Percentiles rank a stretch among this genome's conserved stretches.
Conservation (phyloP, 2,797 vertebrate species). For the Gadopsis bispinosus region DNA sequence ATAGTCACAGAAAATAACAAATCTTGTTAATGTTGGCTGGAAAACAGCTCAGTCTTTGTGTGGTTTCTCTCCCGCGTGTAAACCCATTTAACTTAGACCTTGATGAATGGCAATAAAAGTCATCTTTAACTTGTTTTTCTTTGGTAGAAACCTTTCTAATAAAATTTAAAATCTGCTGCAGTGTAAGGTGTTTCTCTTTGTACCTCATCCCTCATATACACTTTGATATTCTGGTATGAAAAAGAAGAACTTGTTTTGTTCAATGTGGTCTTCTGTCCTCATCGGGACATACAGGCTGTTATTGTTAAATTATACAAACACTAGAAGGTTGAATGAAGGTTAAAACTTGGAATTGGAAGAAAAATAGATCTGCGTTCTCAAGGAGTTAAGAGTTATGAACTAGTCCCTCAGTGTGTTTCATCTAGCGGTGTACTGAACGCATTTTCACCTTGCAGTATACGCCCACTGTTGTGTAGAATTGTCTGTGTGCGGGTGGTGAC, state of each 20-base stretch:
- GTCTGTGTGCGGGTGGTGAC: too few species aligned
- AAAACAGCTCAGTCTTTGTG: background rate
- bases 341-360: background rate
- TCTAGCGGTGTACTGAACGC: background rate
- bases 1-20: conserved; percentile 5
- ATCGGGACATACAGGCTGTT: background rate
- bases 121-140: conserved; percentile 27
- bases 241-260: background rate
- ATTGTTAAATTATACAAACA: background rate
- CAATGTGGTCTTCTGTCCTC: background rate
- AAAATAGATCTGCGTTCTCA: background rate
- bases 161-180: conserved; percentile 39
- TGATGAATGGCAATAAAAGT: background rate
- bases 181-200: conserved; percentile 5
- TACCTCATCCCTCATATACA: background rate
- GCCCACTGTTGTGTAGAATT: background rate
- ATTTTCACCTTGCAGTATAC: too few species aligned
- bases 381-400: background rate
- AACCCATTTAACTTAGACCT: conserved; percentile 23
- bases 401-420: background rate
- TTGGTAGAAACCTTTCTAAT: conserved; percentile 55
- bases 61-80: background rate
- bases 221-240: background rate
- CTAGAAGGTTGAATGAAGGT: background rate
- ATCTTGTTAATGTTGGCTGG: background rate